Base-by-base conservation (phyloP, 1,140 invertebrate species). In the Dysdera silvatica region DNA sequence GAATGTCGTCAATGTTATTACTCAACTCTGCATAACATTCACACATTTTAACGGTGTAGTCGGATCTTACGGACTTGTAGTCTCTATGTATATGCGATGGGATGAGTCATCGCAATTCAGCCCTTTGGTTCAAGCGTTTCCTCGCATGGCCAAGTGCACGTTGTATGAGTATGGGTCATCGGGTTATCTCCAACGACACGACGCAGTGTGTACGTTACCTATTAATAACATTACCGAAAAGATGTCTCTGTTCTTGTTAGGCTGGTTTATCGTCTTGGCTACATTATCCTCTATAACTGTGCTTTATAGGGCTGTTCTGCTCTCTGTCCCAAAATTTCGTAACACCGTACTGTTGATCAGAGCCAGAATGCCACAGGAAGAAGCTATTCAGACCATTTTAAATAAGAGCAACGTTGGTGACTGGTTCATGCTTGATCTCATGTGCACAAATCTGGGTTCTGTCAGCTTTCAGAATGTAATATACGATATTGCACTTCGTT, bases 61-160 rank as follows among this genome's bases (percentile, higher is more conserved):
- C 62, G 70, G 72, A 7, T 73, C 73, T 3, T 78, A 79, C 57
- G 78, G 78, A 8, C 70, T 77, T 18, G 84, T 89, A 70, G 89
- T 93, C 3, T 76, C 92, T 2, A 81, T 81, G 60, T 91, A 91
- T 71, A 88, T 87, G 4, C 87, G 92, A 73, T 84, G 89, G 83
- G 57, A 71, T 53, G 59, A 60, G 51, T 68, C 71, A 31, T 45
- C 61, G n/a, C 16, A 72, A 31, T 55, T 65, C 5, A 72, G 74
- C 61, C 73, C 73, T 8, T 73, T 74, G 72, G 65, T 74, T 12
- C 59, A 56, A 40, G 65, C 73, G 10, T 74, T 74, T 57, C 73
- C 73, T 2, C 57, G 71, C 23, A 69, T 74, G 66, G 71, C 73
- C 20, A 74, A 74, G 49, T 74, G 73, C 58, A 69, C 66, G 3